These are phyloP conservation scores for Hydractinia echinata DNA, from an alignment of 30 jellyfish, hydroid and myxozoan genomes.

Conservation along the genomic window DNA sequence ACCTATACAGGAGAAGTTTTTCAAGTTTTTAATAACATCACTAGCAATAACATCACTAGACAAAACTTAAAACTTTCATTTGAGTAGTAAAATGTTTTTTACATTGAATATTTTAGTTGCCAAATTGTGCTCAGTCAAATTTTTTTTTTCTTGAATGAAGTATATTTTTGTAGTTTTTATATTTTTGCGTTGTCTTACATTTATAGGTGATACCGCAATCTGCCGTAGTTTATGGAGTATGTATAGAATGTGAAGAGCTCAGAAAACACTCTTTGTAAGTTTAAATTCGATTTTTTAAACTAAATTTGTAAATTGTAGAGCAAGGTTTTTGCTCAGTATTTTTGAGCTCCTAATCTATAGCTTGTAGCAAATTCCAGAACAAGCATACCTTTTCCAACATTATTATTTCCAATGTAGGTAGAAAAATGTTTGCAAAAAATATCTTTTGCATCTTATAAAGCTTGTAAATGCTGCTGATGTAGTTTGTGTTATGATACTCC, in stretches of 20 bases:
- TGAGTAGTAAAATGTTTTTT: too few species aligned
- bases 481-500: too few species aligned
- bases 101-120: not conserved
- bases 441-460: too few species aligned
- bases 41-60: too few species aligned
- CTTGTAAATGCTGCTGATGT: too few species aligned
- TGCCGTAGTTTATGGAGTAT: conserved; percentile 58
- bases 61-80: too few species aligned
- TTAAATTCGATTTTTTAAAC: not conserved
- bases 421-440: too few species aligned
- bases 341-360: not conserved
- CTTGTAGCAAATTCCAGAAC: not conserved
- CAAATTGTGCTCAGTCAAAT: not conserved
- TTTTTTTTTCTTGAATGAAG: not conserved
- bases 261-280: conserved; percentile 62
- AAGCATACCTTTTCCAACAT: not conserved
- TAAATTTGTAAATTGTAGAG: not conserved
- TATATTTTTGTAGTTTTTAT: not conserved
- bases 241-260: conserved; percentile 58
- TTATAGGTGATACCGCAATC: conserved; percentile 55
- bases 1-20: too few species aligned
- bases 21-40: too few species aligned
- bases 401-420: too few species aligned
- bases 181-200: not conserved
- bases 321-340: not conserved